Conservation (phyloP, 2,888 invertebrate species). For the Ligdia adustata region DNA sequence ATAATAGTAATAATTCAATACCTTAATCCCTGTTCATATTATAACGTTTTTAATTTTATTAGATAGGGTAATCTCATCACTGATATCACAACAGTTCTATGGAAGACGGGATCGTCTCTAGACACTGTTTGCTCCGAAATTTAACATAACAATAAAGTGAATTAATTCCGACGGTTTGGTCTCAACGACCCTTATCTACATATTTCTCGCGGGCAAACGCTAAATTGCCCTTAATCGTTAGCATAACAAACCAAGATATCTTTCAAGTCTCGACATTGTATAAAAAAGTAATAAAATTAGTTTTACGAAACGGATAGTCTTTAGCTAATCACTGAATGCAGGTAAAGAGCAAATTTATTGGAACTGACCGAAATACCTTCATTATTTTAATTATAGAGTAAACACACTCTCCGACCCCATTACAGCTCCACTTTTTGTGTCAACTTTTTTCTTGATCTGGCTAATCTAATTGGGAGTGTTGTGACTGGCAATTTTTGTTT, state of each 20-base stretch:
- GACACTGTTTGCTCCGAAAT: conserved; percentile 45
- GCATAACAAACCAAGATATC: conserved; percentile 55
- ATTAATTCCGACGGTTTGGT: conserved; percentile 53
- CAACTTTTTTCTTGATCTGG: conserved; percentile 17
- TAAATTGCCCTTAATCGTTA: conserved; percentile 65
- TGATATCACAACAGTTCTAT: conserved; percentile 39
- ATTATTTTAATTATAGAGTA: conserved; percentile 80
- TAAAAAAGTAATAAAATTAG: conserved; percentile 32
- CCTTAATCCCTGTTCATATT: conserved; percentile 42
- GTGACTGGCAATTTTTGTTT: conserved; percentile 18
- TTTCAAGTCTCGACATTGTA: conserved; percentile 29
- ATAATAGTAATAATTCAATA: conserved; percentile 54
- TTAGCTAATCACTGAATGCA: conserved; percentile 73
- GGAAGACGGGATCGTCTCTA: conserved; percentile 33
- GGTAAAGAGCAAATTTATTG: conserved; percentile 67
- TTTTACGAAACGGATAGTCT: conserved; percentile 50
- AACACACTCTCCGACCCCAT: conserved; percentile 57
- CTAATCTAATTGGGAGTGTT: conserved; percentile 25
- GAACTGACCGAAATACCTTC: conserved; percentile 65
- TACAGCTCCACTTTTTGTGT: conserved; percentile 40
- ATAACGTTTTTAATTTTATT: conserved; percentile 29
- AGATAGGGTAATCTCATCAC: conserved; percentile 32
- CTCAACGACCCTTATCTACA: conserved; percentile 47
- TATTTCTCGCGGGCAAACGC: conserved; percentile 60
- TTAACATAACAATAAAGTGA: conserved; percentile 68